phyloP scores from a whole-genome alignment of 2,113 vertebrate species.

The human (Homo sapiens) region GRCh38 chr11:76447501-76448000 shows the following conservation, averaged over 20 bases:
- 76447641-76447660: conserved; percentile 31
- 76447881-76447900: conserved; percentile 24
- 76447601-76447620: conserved; percentile 16
- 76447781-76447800: background rate
- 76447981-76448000: background rate
- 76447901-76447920: conserved; percentile 14
- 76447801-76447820: background rate
- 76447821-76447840: conserved; percentile 12
- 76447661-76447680: conserved; percentile 8
- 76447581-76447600: conserved; percentile 1
- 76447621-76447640: conserved; percentile 23
- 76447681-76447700: background rate
- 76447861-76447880: background rate
- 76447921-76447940: conserved; percentile 33
- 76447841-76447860: background rate
- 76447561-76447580: background rate
- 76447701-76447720: background rate
- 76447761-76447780: conserved; percentile 35
- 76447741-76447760: conserved; percentile 27
- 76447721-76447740: background rate
- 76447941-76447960: conserved; percentile 34
- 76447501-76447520: conserved; percentile 25
- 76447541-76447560: conserved; percentile 34
- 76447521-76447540: conserved; percentile 24
- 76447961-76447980: background rate